Evolutionary conservation across 2,888 invertebrate genomes (phyloP).

Genomic region (Cerceris rybyensis): DNA sequence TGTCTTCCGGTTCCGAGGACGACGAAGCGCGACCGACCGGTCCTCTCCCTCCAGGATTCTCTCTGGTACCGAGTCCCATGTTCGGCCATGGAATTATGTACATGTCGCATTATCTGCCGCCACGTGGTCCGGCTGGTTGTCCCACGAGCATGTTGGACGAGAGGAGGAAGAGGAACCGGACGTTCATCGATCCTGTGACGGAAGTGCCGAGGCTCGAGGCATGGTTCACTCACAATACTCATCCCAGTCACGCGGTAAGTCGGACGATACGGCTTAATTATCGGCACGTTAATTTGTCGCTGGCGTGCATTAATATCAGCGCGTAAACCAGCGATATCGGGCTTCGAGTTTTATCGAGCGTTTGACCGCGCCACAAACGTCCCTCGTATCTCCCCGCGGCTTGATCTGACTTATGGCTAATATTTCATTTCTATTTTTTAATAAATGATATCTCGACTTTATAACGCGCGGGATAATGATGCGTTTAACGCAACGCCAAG

Average conservation of each 20-base stretch:
- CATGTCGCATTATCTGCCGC: constrained; percentile 93
- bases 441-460: too few relatives aligned
- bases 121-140: constrained; percentile 78
- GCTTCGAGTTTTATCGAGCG: background rate
- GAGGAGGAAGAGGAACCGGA: constrained; percentile 96
- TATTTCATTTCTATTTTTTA: too few relatives aligned
- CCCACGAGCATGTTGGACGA: constrained; percentile 88
- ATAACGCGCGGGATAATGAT: too few relatives aligned
- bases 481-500: too few relatives aligned
- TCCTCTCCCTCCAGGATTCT: constrained; percentile 86
- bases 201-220: constrained; percentile 97
- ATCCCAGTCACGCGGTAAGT: constrained; percentile 93
- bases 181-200: constrained; percentile 99
- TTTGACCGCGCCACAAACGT: too few relatives aligned
- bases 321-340: background rate
- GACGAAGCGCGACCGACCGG: constrained; percentile 84
- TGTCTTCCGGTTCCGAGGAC: constrained; percentile 82
- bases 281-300: constrained; percentile 54
- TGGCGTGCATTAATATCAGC: constrained; percentile 5
- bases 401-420: too few relatives aligned
- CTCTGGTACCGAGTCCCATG: constrained; percentile 93
- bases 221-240: constrained; percentile 99
- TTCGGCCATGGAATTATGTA: constrained; percentile 95
- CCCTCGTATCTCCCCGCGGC: too few relatives aligned
- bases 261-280: constrained; percentile 21